Percentiles rank a stretch among this genome's conserved stretches.
Evolutionary conservation across 2,113 vertebrate species (phyloP).

Genomic region (Ia io): DNA sequence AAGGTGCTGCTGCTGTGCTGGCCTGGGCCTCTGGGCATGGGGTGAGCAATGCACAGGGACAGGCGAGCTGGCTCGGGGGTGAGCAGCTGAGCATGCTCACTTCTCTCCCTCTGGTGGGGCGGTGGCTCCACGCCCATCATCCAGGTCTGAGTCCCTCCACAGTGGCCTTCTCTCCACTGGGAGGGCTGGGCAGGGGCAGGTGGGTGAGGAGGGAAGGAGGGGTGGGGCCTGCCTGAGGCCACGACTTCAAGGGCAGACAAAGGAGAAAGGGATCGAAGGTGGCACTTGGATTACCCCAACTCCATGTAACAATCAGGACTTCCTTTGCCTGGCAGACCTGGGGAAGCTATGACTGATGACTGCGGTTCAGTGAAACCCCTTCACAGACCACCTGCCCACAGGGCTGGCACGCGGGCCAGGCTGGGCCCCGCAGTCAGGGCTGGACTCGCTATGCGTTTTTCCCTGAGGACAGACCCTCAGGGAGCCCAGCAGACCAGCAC

Average conservation of each 20-base stretch:
- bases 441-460: neutral
- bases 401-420: rapidly evolving
- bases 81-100: neutral
- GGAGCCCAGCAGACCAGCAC: neutral
- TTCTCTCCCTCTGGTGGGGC: neutral
- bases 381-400: neutral
- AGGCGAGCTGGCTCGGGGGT: neutral
- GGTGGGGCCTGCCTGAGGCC: too few species aligned
- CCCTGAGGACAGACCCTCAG: rapidly evolving
- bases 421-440: neutral
- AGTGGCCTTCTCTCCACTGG: neutral
- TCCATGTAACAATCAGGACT: neutral
- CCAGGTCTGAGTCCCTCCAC: neutral
- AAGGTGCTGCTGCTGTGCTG: neutral
- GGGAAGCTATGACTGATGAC: neutral
- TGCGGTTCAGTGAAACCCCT: rapidly evolving
- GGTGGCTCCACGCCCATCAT: neutral
- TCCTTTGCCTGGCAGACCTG: neutral
- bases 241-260: neutral
- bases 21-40: neutral
- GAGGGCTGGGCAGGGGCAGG: neutral
- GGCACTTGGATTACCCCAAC: neutral
- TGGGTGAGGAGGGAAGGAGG: neutral
- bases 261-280: neutral
- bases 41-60: neutral